phyloP scores from a whole-genome alignment of 2,113 vertebrate species.

The Actenoides lindsayi region DNA sequence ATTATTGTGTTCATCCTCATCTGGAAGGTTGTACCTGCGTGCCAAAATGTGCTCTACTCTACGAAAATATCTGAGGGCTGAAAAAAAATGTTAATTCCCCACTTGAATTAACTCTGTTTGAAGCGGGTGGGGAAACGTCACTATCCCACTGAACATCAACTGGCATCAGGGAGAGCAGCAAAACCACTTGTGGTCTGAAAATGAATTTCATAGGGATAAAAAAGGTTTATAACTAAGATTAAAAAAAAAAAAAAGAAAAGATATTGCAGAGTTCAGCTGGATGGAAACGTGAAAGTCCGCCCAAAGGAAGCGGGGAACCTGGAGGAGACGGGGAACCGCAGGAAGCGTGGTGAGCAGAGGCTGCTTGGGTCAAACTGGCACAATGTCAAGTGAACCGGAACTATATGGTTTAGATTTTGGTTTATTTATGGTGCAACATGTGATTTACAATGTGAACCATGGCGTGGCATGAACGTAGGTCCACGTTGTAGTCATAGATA shows the following conservation, averaged over 20 bases:
- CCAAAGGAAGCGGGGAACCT: no score
- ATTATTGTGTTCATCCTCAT: neutral
- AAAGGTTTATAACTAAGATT: neutral
- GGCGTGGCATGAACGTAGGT: neutral
- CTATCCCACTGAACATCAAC: fast-evolving
- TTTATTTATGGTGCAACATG: neutral
- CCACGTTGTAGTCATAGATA: neutral
- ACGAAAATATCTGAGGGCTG: neutral
- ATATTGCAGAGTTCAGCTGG: neutral
- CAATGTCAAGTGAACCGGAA: no score
- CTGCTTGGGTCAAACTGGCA: fast-evolving
- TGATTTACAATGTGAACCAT: neutral
- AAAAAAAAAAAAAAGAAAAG: neutral
- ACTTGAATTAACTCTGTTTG: neutral
- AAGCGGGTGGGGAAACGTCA: neutral
- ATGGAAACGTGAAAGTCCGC: neutral
- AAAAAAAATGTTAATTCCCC: neutral
- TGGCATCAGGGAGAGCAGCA: neutral
- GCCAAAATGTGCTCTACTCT: neutral
- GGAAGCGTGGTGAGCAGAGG: fast-evolving
- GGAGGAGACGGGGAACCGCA: fast-evolving
- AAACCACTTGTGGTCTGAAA: neutral
- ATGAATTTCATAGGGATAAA: neutral
- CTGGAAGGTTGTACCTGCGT: neutral
- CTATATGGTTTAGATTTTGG: neutral